Evolutionary conservation across 2,113 vertebrate genomes (phyloP).

Genomic region (Cochlearius cochlearius): DNA sequence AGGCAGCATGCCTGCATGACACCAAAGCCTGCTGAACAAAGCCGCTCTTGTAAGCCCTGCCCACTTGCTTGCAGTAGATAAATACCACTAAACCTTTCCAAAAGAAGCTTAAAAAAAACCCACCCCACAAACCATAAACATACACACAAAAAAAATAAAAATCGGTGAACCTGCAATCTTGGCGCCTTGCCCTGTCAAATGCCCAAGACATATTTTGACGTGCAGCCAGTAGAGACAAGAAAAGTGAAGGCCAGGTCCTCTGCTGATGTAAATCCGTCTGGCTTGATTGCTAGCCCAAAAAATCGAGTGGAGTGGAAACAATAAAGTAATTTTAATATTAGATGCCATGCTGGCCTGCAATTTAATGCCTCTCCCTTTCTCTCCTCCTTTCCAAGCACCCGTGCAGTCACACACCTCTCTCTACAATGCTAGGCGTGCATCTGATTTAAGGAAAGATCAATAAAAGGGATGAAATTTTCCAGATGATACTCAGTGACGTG

Average conservation of each 20-base stretch:
- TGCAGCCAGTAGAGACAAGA: background rate
- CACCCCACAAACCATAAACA: background rate
- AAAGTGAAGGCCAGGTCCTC: background rate
- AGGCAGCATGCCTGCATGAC: background rate
- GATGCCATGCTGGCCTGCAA: background rate
- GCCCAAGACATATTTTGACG: background rate
- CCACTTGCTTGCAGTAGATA: conserved; percentile 41
- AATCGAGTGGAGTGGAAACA: background rate
- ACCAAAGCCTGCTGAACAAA: conserved; percentile 28
- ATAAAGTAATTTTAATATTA: background rate
- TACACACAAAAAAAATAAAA: background rate
- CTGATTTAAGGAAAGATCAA: background rate
- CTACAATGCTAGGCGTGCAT: background rate
- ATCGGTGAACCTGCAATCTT: background rate
- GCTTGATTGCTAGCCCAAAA: background rate
- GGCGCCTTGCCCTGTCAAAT: background rate
- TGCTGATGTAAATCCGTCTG: background rate
- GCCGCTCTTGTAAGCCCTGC: conserved; percentile 21
- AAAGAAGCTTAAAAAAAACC: background rate
- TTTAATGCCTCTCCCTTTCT: background rate
- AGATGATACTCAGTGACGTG: background rate
- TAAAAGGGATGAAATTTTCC: background rate
- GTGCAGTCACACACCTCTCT: background rate
- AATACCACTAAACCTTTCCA: conserved; percentile 26
- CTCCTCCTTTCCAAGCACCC: background rate